Evolutionary conservation across 92 coral and sea anemone species (phyloP), one percentile per base, ranked within the genome.

Genomic region (Siderastrea radians): DNA sequence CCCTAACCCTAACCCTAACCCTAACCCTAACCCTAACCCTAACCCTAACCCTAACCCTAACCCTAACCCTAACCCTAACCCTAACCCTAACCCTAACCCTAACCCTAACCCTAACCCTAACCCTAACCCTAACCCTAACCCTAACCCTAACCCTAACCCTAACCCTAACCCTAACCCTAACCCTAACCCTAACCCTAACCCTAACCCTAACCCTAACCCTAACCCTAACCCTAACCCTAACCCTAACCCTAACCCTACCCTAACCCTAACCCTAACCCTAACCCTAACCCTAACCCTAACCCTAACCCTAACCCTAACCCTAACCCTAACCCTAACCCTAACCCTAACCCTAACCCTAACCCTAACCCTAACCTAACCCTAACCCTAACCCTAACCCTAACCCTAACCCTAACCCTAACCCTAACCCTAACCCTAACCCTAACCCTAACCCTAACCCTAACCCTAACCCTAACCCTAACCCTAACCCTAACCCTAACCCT

Each of bases 91-190:
- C 81, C 92, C 88, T 65, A 61, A 72, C 79, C 87, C 85, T 63
- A 44, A 49, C 59, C 90, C 85, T 63, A 15, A 86, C 55, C 86
- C 91, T 58, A 67, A 87, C 85, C 91, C 91, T 58, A 67, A 87
- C 85, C 91, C 91, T 72, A 67, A 87, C 85, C 91, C 88, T 49
- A 73, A 81, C 92, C 92, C 92, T 82, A 88, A 72, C 92, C 92
- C 92, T 87, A 87, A 87, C 86, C 86, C 91, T 87, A 79, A 87
- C 91, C 91, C 91, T 87, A 81, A 81, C 92, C 88, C 92, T 69
- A 81, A 81, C 80, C 92, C 92, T 69, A 81, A 81, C 71, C 92
- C 92, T 54, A 47, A 86, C 84, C 90, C 90, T 79, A 86, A 78
- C 90, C 90, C 92, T 73, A 77, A 86, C 84, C 84, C 85, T 74